Evolutionary conservation across 1,140 invertebrate genomes (phyloP), one percentile per base, ranked within the genome.

Genomic region (Neodiprion virginianus): DNA sequence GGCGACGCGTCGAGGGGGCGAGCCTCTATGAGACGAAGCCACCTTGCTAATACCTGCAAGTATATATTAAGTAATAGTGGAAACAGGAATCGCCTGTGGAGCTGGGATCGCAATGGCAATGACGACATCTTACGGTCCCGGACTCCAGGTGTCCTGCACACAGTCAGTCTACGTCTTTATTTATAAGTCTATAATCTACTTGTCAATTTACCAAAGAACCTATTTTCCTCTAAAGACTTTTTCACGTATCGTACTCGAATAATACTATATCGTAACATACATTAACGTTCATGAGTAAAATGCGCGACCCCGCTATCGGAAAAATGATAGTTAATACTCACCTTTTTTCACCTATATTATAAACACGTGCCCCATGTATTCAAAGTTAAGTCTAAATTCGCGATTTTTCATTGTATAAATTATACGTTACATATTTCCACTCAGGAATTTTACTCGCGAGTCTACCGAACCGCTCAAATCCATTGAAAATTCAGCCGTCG

Each of bases 161-260:
- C 10, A 17, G 70, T 71, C 48, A 21, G 50, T 48, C 48, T 40
- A 53, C 50, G 14, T 48, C 17, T n/a, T 71, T 71, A 21, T 48
- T 49, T 17, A 17, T 48, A 71, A 28, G 53, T 61, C 53, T 61
- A 61, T 61, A 14, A 84, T 86, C 85, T 85, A 86, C 84, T 85
- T 86, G 86, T 86, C 84, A 86, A 85, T 86, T 85, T 82, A 82
- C 79, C 76, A 78, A 77, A 77, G 74, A 79, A 83, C 79, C 79
- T 84, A 86, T 84, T 85, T 85, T 84, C 80, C 80, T 84, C 84
- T 84, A 84, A 69, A 83, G 80, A 85, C 84, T 84, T 83, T 76
- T 61, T 61, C 53, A 61, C 53, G 53, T 61, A 61, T 61, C 53
- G 53, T 61, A 61, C n/a, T 61, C 53, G 53, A 61, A 61, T 61